These are phyloP conservation scores for Minunthozetes semirufus DNA, from an alignment of 2,888 invertebrate species.

Conservation along the genomic window DNA sequence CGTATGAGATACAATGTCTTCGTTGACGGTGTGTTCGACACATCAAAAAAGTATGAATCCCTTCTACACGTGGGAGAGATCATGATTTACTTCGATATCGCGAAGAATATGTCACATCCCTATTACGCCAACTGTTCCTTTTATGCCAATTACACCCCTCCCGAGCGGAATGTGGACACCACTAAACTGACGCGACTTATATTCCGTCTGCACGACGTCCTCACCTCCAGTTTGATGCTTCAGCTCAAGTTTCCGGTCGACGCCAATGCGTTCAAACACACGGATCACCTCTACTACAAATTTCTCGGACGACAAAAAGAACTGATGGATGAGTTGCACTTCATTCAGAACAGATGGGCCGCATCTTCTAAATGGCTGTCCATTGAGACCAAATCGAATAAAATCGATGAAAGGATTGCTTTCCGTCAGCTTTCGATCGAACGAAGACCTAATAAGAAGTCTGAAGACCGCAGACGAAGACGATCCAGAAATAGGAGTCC, in stretches of 20 bases:
- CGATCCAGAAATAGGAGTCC: background rate
- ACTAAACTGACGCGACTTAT: constrained; percentile 6
- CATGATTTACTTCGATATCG: constrained; percentile 16
- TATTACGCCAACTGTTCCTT: constrained; percentile 19
- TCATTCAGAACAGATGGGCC: background rate
- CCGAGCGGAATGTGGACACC: background rate
- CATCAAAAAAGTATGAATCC: background rate
- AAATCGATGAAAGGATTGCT: too few relatives aligned
- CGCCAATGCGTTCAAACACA: background rate
- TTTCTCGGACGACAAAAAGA: background rate
- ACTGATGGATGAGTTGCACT: constrained; percentile 6
- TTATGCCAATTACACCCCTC: background rate
- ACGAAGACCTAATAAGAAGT: background rate
- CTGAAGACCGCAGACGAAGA: background rate
- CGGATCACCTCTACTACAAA: background rate
- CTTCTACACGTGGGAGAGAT: constrained; percentile 17
- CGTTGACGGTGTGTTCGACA: constrained; percentile 5
- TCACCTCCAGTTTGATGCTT: constrained; percentile 13
- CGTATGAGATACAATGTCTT: constrained; percentile 26
- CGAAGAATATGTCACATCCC: background rate
- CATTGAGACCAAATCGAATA: background rate
- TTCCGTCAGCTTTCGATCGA: background rate
- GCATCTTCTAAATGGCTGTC: background rate
- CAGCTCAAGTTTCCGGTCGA: constrained; percentile 18
- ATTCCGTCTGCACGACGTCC: background rate